Base-by-base conservation (phyloP, 2,797 vertebrate genomes). In the Apogon talboti region DNA sequence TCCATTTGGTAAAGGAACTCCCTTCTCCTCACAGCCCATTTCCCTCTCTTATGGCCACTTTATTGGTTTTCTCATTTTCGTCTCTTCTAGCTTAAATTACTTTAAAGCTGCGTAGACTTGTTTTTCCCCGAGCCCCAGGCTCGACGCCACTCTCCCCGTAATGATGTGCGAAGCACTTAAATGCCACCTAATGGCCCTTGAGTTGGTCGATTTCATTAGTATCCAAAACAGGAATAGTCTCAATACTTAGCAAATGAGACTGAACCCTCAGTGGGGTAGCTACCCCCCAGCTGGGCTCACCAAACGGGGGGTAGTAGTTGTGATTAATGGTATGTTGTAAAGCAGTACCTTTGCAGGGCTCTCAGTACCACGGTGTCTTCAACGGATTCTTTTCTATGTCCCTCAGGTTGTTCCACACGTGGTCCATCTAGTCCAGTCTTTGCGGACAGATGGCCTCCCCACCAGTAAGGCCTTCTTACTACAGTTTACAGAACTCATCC, bases 401-500 rank as follows among this genome's bases (percentile, higher is more conserved):
- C 24, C 21, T 67, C 54, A 99, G 98, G 89, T 99, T 81, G 95
- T 99, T 62, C 97, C 98, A 51, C 96, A 96, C 4, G 90, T 97
- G 55, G 95, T 97, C 37, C 74, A 90, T 71, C 92, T 99, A 70
- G 95, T 98, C 78, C 92, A 94, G 46, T 95, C 95, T 69, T 91
- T 98, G 86, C 95, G 92, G 89, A 94, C 82, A 30, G 96, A 98
- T 74, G 95, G 95, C 33, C 93, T 97, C 49, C 87, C 95, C 74
- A 96, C 93, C 79, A 98, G 96, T 76, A 94, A 95, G 87, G 86
- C 93, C 16, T 98, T 98, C 87, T 78, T 99, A 78, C 86, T 96
- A 81, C 97, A 99, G 75, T 92, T 99, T 76, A 92, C 95, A 7
- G 96, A 98, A 83, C 76, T 99, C 72, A 91, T 97, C 66, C 97